Base-by-base conservation (phyloP, 2,888 invertebrate species). In the Eupithecia exiguata region DNA sequence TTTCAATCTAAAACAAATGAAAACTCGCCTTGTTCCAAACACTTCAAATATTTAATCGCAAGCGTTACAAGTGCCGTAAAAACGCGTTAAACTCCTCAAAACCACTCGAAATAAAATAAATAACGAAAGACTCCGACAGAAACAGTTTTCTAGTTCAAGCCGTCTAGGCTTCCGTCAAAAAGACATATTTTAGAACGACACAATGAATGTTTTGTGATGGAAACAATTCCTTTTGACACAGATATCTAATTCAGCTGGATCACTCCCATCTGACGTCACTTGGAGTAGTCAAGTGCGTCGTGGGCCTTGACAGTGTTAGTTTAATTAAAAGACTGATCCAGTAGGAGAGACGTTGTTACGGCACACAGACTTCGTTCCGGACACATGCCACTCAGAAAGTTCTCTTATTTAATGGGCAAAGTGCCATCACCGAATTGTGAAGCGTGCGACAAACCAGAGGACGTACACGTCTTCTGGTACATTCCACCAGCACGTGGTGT, bases 131-230 rank as follows among this genome's bases (percentile, higher is more conserved):
- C 65, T n/a, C 7, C 9, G 14, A n/a, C 21, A 21, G n/a, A 35
- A 62, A 62, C 62, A 62, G 62, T 58, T 58, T 58, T 58, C 58
- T 12, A 58, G 21, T 53, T 53, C 21, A 53, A 62, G 62, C 18
- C 30, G 61, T 12, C 63, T 36, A n/a, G 58, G 76, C 79, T 83
- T 79, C 78, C 78, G 74, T 77, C 74, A 79, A 81, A 81, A 81
- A 81, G 76, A 69, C 77, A 72, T 76, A 75, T 82, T 85, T 84
- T 80, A 78, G 82, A 84, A 80, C 75, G 76, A 25, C 78, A 80
- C 82, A 84, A 83, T 81, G 77, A 80, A 78, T 71, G 80, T 80
- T 81, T 80, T 49, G 75, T 77, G 75, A 77, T 69, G 79, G 75
- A 81, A 83, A 84, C 80, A 82, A 81, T 84, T 77, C 80, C 77